A percentile compares a stretch with the other conserved stretches of the same genome.
These are phyloP conservation scores for Oscheius sp. DNA, from an alignment of 1,140 invertebrate species.

Conservation along the genomic window DNA sequence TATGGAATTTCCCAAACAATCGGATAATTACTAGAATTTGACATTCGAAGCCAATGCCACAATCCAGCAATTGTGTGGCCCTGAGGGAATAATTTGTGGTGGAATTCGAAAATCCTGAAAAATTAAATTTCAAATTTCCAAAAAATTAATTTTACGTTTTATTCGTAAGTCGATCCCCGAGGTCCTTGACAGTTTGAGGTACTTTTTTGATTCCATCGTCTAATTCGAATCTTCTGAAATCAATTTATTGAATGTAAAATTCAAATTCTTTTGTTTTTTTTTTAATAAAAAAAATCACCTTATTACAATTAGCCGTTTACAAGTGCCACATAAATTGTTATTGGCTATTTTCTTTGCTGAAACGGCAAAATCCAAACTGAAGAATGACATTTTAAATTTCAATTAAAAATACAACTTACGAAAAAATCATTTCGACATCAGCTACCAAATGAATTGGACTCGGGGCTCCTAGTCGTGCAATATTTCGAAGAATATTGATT, in stretches of 20 bases:
- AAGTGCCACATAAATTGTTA: constrained; percentile 3
- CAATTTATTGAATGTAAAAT: background rate
- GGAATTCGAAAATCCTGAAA: constrained; percentile 27
- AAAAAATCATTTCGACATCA: constrained; percentile 28
- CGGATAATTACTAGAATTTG: background rate
- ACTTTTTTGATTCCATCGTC: constrained; percentile 15
- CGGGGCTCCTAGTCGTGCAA: constrained; percentile 22
- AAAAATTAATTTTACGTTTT: background rate
- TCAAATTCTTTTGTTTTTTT: constrained; percentile 17
- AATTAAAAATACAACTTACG: background rate
- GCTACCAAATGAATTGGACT: constrained; percentile 12
- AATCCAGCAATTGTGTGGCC: constrained; percentile 22
- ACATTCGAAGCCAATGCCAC: constrained; percentile 33
- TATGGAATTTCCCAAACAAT: constrained; percentile 22
- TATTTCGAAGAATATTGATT: constrained; percentile 24
- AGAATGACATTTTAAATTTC: background rate
- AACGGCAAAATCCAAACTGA: constrained; percentile 16
- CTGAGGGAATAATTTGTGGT: constrained; percentile 26
- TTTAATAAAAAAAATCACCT: background rate
- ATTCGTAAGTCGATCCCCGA: constrained; percentile 2
- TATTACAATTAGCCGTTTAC: background rate
- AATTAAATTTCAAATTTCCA: background rate
- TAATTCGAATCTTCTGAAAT: constrained; percentile 19
- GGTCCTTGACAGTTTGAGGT: constrained; percentile 4
- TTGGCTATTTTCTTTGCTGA: constrained; percentile 11